phyloP scores from a whole-genome alignment of 2,113 vertebrate genomes.

The Labrus mixtus region DNA sequence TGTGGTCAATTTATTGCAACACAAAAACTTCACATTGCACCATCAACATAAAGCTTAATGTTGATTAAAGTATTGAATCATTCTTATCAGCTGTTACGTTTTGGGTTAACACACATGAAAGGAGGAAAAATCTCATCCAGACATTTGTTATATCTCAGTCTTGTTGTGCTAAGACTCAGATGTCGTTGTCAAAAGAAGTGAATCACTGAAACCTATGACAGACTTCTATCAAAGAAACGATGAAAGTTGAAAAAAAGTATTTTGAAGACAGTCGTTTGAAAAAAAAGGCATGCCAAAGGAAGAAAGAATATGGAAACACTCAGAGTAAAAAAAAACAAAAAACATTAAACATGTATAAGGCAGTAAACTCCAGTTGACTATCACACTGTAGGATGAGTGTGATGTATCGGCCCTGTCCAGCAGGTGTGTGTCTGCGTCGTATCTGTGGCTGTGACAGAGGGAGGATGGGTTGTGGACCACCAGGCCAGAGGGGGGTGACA shows the following conservation, averaged over 20 bases:
- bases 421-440: conserved; percentile 20
- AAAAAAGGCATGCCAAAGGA: not conserved
- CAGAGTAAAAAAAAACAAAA: not conserved
- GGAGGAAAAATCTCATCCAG: too few relatives aligned
- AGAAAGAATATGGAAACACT: not conserved
- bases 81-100: too few relatives aligned
- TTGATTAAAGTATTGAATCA: too few relatives aligned
- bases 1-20: too few relatives aligned
- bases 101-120: too few relatives aligned
- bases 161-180: not conserved
- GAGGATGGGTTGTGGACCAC: conserved; percentile 23
- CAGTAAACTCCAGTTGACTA: not conserved
- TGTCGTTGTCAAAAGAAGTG: not conserved
- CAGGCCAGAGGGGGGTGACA: conserved; percentile 56
- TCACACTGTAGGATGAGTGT: not conserved
- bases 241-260: not conserved
- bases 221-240: not conserved
- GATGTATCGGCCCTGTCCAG: not conserved
- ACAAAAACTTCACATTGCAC: too few relatives aligned
- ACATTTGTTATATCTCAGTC: not conserved
- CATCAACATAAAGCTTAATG: too few relatives aligned
- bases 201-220: not conserved
- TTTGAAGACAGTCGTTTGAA: not conserved
- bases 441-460: not conserved
- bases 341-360: not conserved